A percentile compares a stretch with the other conserved stretches of the same genome.
Conservation (phyloP, 2,888 invertebrate species). For the Dilophus febrilis region DNA sequence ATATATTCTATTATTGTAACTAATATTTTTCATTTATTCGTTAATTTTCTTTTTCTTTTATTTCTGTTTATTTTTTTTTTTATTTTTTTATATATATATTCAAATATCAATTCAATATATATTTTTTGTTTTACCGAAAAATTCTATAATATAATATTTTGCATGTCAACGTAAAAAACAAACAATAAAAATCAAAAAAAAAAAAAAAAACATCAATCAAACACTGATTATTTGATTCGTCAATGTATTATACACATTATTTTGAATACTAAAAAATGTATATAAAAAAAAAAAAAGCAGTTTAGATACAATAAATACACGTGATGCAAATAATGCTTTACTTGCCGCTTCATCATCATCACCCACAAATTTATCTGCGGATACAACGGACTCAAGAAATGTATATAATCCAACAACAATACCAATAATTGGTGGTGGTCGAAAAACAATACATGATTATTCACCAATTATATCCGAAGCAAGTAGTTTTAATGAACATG, state of each 20-base stretch:
- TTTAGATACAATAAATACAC: not conserved
- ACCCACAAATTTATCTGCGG: not conserved
- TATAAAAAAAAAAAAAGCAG: not conserved
- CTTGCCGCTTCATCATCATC: not conserved
- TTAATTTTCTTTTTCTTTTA: too few species aligned
- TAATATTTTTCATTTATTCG: too few species aligned
- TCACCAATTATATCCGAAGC: slow-evolving; percentile 14
- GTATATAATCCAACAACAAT: slow-evolving; percentile 28
- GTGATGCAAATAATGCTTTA: not conserved
- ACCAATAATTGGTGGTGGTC: slow-evolving; percentile 16
- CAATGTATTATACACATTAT: too few species aligned
- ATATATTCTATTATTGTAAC: too few species aligned
- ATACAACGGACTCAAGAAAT: slow-evolving; percentile 9
- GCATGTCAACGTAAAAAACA: slow-evolving; percentile 1
- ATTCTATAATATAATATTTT: too few species aligned
- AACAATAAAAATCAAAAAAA: not conserved
- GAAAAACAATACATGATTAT: slow-evolving; percentile 5
- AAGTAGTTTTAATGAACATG: slow-evolving; percentile 19
- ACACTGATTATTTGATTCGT: slow-evolving; percentile 3
- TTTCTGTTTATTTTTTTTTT: too few species aligned
- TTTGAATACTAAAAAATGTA: too few species aligned
- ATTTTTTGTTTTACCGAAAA: too few species aligned
- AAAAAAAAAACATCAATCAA: slow-evolving; percentile 3
- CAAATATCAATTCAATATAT: too few species aligned
- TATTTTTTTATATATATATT: too few species aligned